Base-by-base conservation (phyloP, 30 jellyfish, hydroid and myxozoan genomes). In the Aurelia aurita region DNA sequence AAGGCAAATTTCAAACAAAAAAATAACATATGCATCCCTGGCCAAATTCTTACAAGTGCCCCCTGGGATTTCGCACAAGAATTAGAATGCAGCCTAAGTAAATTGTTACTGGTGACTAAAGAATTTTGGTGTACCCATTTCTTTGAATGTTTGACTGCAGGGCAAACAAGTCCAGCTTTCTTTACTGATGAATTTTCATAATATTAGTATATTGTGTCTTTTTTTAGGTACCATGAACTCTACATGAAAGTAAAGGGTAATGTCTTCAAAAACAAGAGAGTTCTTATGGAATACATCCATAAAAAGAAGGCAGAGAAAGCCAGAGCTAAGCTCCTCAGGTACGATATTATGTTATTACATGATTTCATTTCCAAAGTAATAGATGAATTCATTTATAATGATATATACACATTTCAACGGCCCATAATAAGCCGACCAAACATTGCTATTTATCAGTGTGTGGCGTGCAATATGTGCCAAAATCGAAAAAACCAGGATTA, bases 181-280 rank as follows among this genome's bases (percentile, higher is more conserved):
- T n/a, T n/a, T n/a, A n/a, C n/a, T n/a, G n/a, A n/a, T n/a, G n/a
- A n/a, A n/a, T n/a, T 72, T 10, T 31, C 11, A 8, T 10, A 4
- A 2, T 65, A 21, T 6, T 59, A 18, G 20, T 19, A 16, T 21
- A 46, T 59, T 28, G 20, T 19, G 8, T 49, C 19, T 72, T 13
- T 60, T 29, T 47, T 5, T 47, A 93, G 98, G 58, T 93, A 95
- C 87, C 99, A 89, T 58, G 99, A 95, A 19, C 90, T 95, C 31
- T 95, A 95, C 90, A 54, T 95, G 97, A 95, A 95, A 65, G 96
- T 93, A 69, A 95, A 95, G 87, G 99, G 99, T 89, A 95, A 95
- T 95, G 99, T 89, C 51, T 95, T 95, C 96, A 95, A 95, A 79
- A 95, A 95, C 86, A 95, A 95, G 89, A 58, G 99, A 71, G 97